Conservation (phyloP, 2,797 vertebrate species). For the Zenarchopterus dispar region DNA sequence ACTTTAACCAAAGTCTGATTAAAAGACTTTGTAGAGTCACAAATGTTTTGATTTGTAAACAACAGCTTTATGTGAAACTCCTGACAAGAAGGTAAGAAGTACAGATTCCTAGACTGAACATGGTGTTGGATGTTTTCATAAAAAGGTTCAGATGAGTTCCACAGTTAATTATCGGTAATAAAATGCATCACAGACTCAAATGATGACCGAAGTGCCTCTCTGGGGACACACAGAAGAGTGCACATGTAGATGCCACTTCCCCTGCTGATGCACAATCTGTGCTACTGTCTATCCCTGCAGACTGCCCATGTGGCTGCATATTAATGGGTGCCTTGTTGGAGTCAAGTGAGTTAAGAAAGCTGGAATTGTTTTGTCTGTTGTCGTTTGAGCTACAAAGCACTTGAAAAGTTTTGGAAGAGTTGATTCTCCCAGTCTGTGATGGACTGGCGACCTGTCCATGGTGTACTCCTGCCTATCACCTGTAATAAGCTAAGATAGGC, state of each 20-base stretch:
- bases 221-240: background rate
- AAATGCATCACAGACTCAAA: background rate
- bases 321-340: background rate
- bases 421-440: too few species aligned
- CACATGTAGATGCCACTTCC: conserved; percentile 1
- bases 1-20: too few species aligned
- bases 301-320: background rate
- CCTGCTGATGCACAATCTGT: conserved; percentile 12
- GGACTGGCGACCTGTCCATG: too few species aligned
- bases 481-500: too few species aligned
- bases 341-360: background rate
- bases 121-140: background rate
- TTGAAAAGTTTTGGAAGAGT: background rate
- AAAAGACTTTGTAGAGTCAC: too few species aligned
- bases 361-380: background rate
- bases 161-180: background rate
- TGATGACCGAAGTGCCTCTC: background rate
- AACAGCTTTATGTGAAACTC: too few species aligned
- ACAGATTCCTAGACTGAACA: background rate
- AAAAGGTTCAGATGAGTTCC: background rate
- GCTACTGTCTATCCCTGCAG: background rate
- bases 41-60: too few species aligned
- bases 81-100: too few species aligned
- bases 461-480: too few species aligned
- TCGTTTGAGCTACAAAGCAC: background rate